Conservation (phyloP, 2,113 vertebrate species). For the Tupaia chinensis region DNA sequence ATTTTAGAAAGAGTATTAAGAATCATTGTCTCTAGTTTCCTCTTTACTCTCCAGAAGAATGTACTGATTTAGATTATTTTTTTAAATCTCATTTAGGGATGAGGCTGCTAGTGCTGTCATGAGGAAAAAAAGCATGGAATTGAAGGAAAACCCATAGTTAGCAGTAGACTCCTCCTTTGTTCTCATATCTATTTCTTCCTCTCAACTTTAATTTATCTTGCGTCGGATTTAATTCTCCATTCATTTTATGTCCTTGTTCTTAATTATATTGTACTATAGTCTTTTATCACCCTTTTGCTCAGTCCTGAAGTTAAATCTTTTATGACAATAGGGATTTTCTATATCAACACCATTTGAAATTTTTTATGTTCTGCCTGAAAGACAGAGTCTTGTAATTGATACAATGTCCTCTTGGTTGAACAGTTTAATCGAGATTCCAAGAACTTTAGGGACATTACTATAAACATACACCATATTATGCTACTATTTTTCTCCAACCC, state of each 20-base stretch:
- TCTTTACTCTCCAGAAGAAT: background rate
- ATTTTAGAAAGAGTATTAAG: background rate
- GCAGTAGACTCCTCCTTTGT: rapidly evolving
- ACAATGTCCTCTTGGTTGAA: background rate
- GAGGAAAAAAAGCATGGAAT: background rate
- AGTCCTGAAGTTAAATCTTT: background rate
- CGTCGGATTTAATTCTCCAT: background rate
- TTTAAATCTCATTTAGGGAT: background rate
- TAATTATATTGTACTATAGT: background rate
- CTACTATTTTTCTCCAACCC: background rate
- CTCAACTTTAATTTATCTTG: background rate
- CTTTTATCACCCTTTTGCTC: background rate
- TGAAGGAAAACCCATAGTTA: background rate
- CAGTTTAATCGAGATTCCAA: background rate
- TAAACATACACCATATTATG: background rate
- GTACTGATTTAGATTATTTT: background rate
- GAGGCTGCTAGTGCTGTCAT: background rate
- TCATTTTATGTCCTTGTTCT: background rate
- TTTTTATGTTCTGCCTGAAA: conserved; percentile 21
- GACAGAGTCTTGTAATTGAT: background rate
- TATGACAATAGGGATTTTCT: background rate
- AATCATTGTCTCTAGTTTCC: background rate
- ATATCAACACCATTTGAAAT: background rate
- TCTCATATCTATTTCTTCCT: background rate
- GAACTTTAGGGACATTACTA: background rate